Percentiles rank a stretch among this genome's conserved stretches.
Evolutionary conservation across 2,888 invertebrate species (phyloP).

Genomic region (Ormyrus labotus): DNA sequence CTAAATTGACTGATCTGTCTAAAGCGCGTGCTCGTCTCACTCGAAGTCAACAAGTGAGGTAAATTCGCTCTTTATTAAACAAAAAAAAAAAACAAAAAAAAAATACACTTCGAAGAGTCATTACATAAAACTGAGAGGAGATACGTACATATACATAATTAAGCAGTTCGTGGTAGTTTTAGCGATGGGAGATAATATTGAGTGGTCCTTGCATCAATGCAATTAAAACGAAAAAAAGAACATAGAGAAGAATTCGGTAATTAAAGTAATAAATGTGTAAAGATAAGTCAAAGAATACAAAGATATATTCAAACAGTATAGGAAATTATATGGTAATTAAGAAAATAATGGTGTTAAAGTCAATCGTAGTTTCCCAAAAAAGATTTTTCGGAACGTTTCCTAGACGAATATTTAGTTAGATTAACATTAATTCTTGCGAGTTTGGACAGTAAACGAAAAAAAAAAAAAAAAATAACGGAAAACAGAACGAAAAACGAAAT

Average conservation of each 20-base stretch:
- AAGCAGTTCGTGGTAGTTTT: constrained; percentile 72
- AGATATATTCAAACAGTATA: constrained; percentile 4
- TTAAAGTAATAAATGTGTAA: constrained; percentile 47
- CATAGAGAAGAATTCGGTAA: constrained; percentile 48
- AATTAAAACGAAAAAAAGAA: constrained; percentile 63
- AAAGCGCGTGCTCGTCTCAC: constrained; percentile 39
- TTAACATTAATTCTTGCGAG: neutral
- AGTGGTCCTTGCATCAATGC: constrained; percentile 86
- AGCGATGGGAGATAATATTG: constrained; percentile 78
- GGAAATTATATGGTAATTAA: neutral
- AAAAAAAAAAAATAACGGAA: constrained; percentile 8
- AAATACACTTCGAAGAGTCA: constrained; percentile 60
- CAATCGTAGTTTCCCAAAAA: constrained; percentile 11
- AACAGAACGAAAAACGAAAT: constrained; percentile 37
- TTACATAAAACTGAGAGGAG: constrained; percentile 65
- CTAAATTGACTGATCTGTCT: constrained; percentile 28
- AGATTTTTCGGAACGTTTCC: neutral
- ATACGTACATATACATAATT: constrained; percentile 71
- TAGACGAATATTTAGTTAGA: constrained; percentile 6
- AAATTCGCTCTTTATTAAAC: constrained; percentile 28
- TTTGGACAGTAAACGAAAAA: constrained; percentile 10
- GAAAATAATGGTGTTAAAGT: constrained; percentile 7
- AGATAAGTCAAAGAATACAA: constrained; percentile 33
- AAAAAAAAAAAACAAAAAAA: constrained; percentile 1
- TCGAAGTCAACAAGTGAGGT: constrained; percentile 31